Evolutionary conservation across 2,797 vertebrate genomes (phyloP).

Genomic region (Aldrovandia affinis): DNA sequence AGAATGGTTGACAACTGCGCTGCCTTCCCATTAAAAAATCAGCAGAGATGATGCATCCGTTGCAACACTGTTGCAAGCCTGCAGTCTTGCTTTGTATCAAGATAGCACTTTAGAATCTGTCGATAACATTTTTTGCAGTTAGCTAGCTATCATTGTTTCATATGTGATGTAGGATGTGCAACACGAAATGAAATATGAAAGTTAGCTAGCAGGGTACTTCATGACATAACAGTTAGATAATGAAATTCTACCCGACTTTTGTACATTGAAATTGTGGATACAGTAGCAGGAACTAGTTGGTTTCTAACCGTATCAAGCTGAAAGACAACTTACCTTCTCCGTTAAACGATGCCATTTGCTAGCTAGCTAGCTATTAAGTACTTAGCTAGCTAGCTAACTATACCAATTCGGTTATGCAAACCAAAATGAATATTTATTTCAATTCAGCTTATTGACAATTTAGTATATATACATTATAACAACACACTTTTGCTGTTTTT

Average conservation of each 20-base stretch:
- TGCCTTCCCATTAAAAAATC: neutral
- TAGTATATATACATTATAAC: neutral
- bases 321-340: slow-evolving; percentile 63
- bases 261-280: neutral
- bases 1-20: neutral
- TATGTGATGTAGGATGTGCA: neutral
- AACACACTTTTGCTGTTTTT: neutral
- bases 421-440: slow-evolving; percentile 14
- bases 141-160: slow-evolving; percentile 3
- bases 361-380: slow-evolving; percentile 27
- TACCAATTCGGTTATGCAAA: slow-evolving; percentile 3
- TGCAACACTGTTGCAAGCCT: neutral
- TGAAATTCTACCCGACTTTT: slow-evolving; percentile 24
- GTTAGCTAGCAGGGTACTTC: neutral
- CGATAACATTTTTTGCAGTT: neutral
- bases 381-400: slow-evolving; percentile 17
- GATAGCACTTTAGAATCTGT: neutral
- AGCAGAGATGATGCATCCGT: neutral
- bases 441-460: slow-evolving; percentile 16
- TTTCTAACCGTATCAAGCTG: neutral
- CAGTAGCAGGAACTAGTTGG: neutral
- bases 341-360: slow-evolving; percentile 71
- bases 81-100: neutral
- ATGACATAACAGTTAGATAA: neutral
- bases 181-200: neutral